These are phyloP conservation scores for Calliopum simillimum DNA, from an alignment of 2,888 invertebrate genomes.

Conservation along the genomic window DNA sequence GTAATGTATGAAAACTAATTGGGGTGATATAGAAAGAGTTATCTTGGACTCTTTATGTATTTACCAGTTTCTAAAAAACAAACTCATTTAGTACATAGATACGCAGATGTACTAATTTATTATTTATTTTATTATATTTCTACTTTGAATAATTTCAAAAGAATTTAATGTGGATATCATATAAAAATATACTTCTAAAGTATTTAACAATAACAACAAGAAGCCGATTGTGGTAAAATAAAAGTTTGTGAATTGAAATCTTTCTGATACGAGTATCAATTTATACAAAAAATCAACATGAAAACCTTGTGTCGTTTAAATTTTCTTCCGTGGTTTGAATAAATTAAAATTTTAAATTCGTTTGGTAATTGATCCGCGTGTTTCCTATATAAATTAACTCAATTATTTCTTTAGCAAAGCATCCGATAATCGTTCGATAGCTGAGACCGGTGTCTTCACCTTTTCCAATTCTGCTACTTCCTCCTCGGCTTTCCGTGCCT, in stretches of 20 bases:
- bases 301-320: too few species aligned
- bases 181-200: constrained; percentile 16
- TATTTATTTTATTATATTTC: not conserved
- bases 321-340: too few species aligned
- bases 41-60: too few species aligned
- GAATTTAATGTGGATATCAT: not conserved
- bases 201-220: constrained; percentile 1
- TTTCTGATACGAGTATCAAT: too few species aligned
- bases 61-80: too few species aligned
- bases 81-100: too few species aligned
- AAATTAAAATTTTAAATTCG: not conserved
- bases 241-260: too few species aligned
- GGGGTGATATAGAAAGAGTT: too few species aligned
- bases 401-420: constrained; percentile 52
- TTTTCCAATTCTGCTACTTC: constrained; percentile 30
- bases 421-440: constrained; percentile 57
- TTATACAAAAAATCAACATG: too few species aligned
- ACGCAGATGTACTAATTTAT: not conserved
- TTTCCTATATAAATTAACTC: not conserved
- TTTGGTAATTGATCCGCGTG: not conserved
- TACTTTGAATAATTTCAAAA: not conserved
- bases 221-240: not conserved
- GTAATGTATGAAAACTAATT: too few species aligned
- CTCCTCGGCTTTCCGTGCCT: constrained; percentile 56
- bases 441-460: constrained; percentile 38